Base-by-base conservation (phyloP, 1,140 invertebrate species). In the Venturia canescens region DNA sequence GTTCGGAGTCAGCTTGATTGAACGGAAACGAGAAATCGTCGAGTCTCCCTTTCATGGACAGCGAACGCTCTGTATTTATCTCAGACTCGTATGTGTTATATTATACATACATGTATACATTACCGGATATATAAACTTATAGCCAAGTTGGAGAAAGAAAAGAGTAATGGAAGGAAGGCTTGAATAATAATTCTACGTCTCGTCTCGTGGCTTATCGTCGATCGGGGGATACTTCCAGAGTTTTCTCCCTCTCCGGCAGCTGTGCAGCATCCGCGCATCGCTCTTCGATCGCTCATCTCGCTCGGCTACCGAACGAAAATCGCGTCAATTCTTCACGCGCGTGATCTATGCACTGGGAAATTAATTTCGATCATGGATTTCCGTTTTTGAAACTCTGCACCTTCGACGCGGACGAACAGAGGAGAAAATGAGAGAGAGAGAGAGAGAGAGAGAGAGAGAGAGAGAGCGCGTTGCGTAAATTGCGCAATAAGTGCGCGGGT, bases 11-110 rank as follows among this genome's bases (percentile, higher is more conserved):
- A 27, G 71, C 72, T 60, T 75, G 72, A 75, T 75, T 75, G 72
- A 75, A 75, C 72, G 72, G 72, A 75, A 75, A 75, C 72, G 72
- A 75, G 72, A 75, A 75, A 75, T 75, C 72, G 72, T 75, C 72
- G 72, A 60, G 72, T 75, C 48, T 75, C 72, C 50, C 72, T 34
- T 26, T 63, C 57, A 18, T 57, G 50, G 48, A 75, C 72, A 75
- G 72, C 60, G 50, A 75, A 29, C 72, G 50, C 72, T 57, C 72
- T 75, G 72, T 75, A 50, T 60, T 44, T 60, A 48, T 75, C 26
- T 23, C 11, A 63, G 3, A 21, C n/a, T 23, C 23, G 50, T 21
- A 27, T 75, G n/a, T 57, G 44, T 74, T 15, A 69, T 74, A 27
- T 29, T 53, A 74, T 53, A 74, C 48, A 74, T 27, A 27, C 44